Evolutionary conservation across 2,888 invertebrate genomes (phyloP), one percentile per base, ranked within the genome.

Genomic region (Macroteleia sp.): DNA sequence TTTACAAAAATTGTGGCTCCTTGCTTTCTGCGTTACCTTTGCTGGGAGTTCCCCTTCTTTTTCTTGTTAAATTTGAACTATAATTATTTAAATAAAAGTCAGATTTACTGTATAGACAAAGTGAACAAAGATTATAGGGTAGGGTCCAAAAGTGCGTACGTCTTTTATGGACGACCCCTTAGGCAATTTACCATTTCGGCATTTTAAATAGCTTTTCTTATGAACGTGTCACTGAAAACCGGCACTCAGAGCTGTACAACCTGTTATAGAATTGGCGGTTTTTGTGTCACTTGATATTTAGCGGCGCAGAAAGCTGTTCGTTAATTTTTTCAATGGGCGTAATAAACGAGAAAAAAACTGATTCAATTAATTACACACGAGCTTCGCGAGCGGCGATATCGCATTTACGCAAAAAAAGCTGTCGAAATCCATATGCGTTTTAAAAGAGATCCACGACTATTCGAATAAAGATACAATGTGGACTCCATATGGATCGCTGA

Each of bases 41-140:
- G n/a, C n/a, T n/a, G n/a, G n/a, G n/a, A n/a, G n/a, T n/a, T n/a
- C n/a, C n/a, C n/a, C n/a, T n/a, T n/a, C n/a, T n/a, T n/a, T n/a
- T n/a, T n/a, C n/a, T n/a, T n/a, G n/a, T n/a, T n/a, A n/a, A n/a
- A n/a, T n/a, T n/a, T n/a, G n/a, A n/a, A n/a, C n/a, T n/a, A n/a
- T n/a, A n/a, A n/a, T n/a, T n/a, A 71, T 71, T 71, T 44, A 56
- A 62, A 62, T 62, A 73, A 48, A 64, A 64, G 62, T 73, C 73
- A 73, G 64, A 64, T 56, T 71, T 56, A 39, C 64, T 73, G 48
- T 25, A 42, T 57, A 48, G 62, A 73, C 48, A 64, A 50, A 64
- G 48, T 64, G 73, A 48, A 56, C 48, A 73, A 48, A 64, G 64
- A 73, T 64, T 64, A 73, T 57, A 42, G 73, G 73, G 56, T 56